Conservation (phyloP, 2,888 invertebrate genomes). For the Hyposoter didymator region DNA sequence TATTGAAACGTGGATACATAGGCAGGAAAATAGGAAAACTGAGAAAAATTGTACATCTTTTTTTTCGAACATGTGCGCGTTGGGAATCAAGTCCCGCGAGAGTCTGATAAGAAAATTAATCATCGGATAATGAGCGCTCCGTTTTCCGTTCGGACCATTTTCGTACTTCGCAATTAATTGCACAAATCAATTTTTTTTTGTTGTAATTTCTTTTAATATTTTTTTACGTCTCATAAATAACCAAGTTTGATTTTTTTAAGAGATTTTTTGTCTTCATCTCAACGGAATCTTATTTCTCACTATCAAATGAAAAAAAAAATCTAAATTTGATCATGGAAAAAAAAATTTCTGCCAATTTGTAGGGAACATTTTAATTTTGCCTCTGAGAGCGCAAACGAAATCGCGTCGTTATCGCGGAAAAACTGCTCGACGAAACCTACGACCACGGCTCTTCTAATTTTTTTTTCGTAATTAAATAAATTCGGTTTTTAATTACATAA, state of each 20-base stretch:
- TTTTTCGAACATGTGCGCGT: background rate
- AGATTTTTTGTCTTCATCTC: background rate
- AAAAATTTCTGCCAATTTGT: too few species aligned
- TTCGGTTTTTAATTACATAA: too few species aligned
- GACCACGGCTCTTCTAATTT: too few species aligned
- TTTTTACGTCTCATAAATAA: background rate
- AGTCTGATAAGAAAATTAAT: background rate
- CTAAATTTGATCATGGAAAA: too few species aligned
- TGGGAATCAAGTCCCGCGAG: background rate
- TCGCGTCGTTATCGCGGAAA: too few species aligned
- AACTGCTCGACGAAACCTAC: too few species aligned
- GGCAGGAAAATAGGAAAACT: background rate
- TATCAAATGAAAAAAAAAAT: background rate
- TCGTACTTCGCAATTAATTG: background rate
- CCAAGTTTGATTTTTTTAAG: background rate
- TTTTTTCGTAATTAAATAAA: too few species aligned
- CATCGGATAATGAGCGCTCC: background rate
- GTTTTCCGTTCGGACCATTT: background rate
- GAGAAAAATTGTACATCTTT: background rate
- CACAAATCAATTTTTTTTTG: background rate
- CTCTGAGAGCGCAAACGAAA: too few species aligned
- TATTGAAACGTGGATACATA: slow-evolving; percentile 66
- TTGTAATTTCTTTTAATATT: too few species aligned
- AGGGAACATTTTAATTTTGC: too few species aligned
- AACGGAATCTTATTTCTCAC: background rate